Percentiles rank a stretch among this genome's conserved stretches.
Conservation (phyloP, 1,140 invertebrate species). For the Euborellia annulipes region DNA sequence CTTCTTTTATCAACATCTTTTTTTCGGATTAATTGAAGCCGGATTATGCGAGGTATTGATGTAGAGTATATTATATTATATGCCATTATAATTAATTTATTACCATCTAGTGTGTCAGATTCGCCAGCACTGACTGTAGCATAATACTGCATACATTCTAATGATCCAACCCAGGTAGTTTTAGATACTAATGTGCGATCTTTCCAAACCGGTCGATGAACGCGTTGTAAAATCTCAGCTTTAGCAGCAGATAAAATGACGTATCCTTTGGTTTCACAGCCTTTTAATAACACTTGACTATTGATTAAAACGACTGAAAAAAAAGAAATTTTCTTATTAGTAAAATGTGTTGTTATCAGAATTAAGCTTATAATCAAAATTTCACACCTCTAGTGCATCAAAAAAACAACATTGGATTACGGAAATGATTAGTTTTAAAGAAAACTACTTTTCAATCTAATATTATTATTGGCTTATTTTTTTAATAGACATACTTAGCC, state of each 20-base stretch:
- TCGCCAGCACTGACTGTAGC: slow-evolving; percentile 82
- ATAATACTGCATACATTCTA: slow-evolving; percentile 99
- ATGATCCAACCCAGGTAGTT: slow-evolving; percentile 84
- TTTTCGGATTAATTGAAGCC: no score
- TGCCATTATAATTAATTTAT: no score
- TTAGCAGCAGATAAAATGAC: slow-evolving; percentile 92
- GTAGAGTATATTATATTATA: no score
- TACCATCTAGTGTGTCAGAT: slow-evolving; percentile 37
- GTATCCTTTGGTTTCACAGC: slow-evolving; percentile 91
- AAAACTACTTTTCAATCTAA: neutral
- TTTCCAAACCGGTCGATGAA: slow-evolving; percentile 84
- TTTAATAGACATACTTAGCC: slow-evolving; percentile 89
- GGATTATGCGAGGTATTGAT: no score
- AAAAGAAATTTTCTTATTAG: slow-evolving; percentile 6
- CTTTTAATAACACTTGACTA: slow-evolving; percentile 89
- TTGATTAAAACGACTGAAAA: slow-evolving; percentile 80
- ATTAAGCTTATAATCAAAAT: slow-evolving; percentile 7
- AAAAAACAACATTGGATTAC: no score
- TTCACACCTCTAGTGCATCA: neutral
- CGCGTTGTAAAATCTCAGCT: slow-evolving; percentile 78
- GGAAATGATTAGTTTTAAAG: neutral
- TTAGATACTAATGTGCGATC: slow-evolving; percentile 78
- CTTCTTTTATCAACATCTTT: no score
- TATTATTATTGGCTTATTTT: no score
- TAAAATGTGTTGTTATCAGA: neutral